Evolutionary conservation across 2,797 vertebrate species (phyloP).

Genomic region (Nannoperca obscura): DNA sequence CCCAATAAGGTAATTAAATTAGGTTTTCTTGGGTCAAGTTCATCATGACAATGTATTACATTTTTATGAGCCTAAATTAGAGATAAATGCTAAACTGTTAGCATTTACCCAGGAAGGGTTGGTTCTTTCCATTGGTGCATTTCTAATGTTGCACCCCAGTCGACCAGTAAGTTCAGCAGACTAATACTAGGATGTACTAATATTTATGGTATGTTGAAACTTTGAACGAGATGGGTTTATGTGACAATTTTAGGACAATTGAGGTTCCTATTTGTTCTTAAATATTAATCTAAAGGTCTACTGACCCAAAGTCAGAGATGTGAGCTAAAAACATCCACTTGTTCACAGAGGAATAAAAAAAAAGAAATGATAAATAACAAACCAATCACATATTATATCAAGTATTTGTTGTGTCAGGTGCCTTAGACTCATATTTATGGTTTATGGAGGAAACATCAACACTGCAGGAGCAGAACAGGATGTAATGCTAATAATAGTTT

Average conservation of each 20-base stretch:
- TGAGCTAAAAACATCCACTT: not conserved
- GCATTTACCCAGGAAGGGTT: not conserved
- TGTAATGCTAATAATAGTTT: too few species aligned
- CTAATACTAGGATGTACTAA: not conserved
- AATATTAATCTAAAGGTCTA: not conserved
- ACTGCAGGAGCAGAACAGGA: not conserved
- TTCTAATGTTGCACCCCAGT: not conserved
- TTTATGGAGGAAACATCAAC: not conserved
- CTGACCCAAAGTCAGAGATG: not conserved
- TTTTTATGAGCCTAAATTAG: slow-evolving; percentile 1
- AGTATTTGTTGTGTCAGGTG: not conserved
- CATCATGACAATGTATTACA: not conserved
- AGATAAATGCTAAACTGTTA: not conserved
- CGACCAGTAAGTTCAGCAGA: not conserved
- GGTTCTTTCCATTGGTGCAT: not conserved
- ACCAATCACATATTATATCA: not conserved
- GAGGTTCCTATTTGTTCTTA: not conserved
- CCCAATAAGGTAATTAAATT: not conserved
- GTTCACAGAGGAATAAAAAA: not conserved
- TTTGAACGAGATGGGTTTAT: not conserved
- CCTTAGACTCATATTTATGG: not conserved
- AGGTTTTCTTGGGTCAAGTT: not conserved
- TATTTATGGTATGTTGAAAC: not conserved
- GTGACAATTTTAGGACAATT: not conserved
- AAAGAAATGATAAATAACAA: not conserved